Conservation (phyloP, 1,140 invertebrate genomes). For the Cardiocondyla obscurior region DNA sequence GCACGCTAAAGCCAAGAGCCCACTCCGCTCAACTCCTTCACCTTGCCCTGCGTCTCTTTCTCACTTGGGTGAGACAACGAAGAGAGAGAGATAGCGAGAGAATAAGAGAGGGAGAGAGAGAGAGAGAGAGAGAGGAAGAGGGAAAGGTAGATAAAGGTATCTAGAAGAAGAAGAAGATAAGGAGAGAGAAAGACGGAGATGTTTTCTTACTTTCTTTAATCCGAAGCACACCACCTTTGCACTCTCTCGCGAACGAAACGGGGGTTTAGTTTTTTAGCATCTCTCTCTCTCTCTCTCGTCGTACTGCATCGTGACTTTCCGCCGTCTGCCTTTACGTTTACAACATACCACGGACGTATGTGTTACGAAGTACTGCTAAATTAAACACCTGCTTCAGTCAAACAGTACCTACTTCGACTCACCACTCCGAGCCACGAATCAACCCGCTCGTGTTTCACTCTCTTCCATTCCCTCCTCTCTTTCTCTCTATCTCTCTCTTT, state of each 20-base stretch:
- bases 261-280: slow-evolving; percentile 5
- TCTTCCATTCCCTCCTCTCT: not conserved
- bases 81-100: not conserved
- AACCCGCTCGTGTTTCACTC: slow-evolving; percentile 54
- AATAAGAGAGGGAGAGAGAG: not conserved
- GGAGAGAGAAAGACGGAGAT: not conserved
- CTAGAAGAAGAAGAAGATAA: not conserved
- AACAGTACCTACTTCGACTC: slow-evolving; percentile 69
- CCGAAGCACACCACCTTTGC: slow-evolving; percentile 20
- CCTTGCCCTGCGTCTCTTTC: slow-evolving; percentile 19
- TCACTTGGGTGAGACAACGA: not conserved
- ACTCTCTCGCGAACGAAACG: slow-evolving; percentile 6
- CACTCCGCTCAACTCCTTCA: slow-evolving; percentile 57
- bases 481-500: not conserved
- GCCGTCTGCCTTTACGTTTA: slow-evolving; percentile 60
- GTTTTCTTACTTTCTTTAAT: not conserved
- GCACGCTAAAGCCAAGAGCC: slow-evolving; percentile 77
- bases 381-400: slow-evolving; percentile 74
- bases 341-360: slow-evolving; percentile 58
- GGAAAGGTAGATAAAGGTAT: not conserved
- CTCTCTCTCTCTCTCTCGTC: not conserved
- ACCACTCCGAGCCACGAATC: slow-evolving; percentile 67
- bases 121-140: not conserved
- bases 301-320: slow-evolving; percentile 40
- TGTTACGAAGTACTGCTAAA: slow-evolving; percentile 71